These are phyloP conservation scores for Macrostomum lignano DNA, from an alignment of 1,140 invertebrate species.

Conservation along the genomic window DNA sequence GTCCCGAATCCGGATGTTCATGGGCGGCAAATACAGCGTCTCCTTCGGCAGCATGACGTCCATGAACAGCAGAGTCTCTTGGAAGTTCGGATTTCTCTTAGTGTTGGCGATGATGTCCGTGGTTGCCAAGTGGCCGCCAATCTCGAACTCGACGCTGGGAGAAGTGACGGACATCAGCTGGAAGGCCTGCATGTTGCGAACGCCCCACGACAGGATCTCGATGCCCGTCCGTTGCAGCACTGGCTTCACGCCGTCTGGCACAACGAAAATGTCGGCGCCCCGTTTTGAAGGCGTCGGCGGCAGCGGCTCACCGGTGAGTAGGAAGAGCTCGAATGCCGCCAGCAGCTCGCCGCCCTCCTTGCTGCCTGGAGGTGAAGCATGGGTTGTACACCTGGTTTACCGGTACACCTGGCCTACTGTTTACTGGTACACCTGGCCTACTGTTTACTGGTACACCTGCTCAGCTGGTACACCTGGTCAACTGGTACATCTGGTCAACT, in stretches of 20 bases:
- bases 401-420: no score
- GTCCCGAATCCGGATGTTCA: slow-evolving; percentile 29
- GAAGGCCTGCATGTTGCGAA: slow-evolving; percentile 31
- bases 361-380: no score
- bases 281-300: slow-evolving; percentile 29
- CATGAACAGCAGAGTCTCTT: slow-evolving; percentile 26
- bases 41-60: slow-evolving; percentile 31
- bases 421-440: no score
- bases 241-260: slow-evolving; percentile 29
- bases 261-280: slow-evolving; percentile 24
- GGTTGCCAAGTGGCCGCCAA: slow-evolving; percentile 22
- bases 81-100: slow-evolving; percentile 30
- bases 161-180: slow-evolving; percentile 26
- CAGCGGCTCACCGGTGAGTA: slow-evolving; percentile 26
- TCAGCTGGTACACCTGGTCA: no score
- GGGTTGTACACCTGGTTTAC: no score
- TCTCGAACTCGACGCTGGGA: slow-evolving; percentile 31
- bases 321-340: slow-evolving; percentile 30
- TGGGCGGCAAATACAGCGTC: slow-evolving; percentile 30
- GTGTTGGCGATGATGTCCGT: slow-evolving; percentile 26
- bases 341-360: slow-evolving; percentile 27
- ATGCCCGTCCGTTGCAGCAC: slow-evolving; percentile 28
- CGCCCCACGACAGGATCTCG: slow-evolving; percentile 31
- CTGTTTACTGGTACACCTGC: no score
- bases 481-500: no score